A percentile compares a stretch with the other conserved stretches of the same genome.
These are phyloP conservation scores for Colossoma macropomum DNA, from an alignment of 2,113 vertebrate species.

Conservation along the genomic window DNA sequence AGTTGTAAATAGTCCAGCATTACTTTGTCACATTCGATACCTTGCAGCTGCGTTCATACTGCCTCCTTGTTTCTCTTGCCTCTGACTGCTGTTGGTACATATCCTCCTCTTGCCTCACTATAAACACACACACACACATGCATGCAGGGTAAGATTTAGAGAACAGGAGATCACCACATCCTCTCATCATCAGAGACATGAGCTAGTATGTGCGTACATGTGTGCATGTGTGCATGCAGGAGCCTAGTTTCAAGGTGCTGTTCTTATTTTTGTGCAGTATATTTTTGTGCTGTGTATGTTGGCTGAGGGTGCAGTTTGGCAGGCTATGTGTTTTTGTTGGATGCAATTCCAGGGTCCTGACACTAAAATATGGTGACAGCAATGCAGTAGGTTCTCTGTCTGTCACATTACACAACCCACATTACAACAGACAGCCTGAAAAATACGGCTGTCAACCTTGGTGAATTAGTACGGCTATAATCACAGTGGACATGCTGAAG, in stretches of 20 bases:
- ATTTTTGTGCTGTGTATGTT: background rate
- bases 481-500: background rate
- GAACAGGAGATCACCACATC: background rate
- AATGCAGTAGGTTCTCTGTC: background rate
- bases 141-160: conserved; percentile 5
- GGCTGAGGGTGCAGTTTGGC: conserved; percentile 3
- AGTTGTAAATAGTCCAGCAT: background rate
- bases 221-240: background rate
- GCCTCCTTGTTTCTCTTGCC: conserved; percentile 73
- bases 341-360: background rate
- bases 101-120: conserved; percentile 79
- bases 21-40: conserved; percentile 51
- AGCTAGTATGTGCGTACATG: background rate
- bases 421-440: background rate
- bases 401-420: background rate
- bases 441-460: background rate
- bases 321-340: background rate
- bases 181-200: conserved; percentile 8
- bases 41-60: conserved; percentile 73
- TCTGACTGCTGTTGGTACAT: conserved; percentile 74
- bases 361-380: background rate
- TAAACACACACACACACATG: conserved; percentile 23
- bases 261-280: background rate
- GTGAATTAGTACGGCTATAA: background rate
- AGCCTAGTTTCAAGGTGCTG: background rate